Conservation (phyloP, 2,797 vertebrate genomes). For the Chromobotia macracanthus region DNA sequence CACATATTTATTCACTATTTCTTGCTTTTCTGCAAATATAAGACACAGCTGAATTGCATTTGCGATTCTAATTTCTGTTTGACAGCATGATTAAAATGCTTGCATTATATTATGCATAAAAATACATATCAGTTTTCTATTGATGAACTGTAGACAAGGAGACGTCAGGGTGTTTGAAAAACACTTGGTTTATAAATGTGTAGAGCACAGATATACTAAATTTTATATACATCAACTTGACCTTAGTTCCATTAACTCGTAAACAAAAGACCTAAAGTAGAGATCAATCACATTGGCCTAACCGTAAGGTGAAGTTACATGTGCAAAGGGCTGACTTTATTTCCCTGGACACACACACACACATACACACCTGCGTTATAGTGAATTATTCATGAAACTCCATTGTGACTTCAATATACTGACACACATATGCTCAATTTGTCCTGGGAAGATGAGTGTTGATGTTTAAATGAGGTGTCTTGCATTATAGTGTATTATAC, state of each 20-base stretch:
- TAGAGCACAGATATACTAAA: constrained; percentile 63
- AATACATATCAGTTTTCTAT: constrained; percentile 29
- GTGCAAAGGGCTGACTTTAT: constrained; percentile 79
- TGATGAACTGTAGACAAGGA: constrained; percentile 33
- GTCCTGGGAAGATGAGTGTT: neutral
- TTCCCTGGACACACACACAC: constrained; percentile 62
- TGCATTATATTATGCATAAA: constrained; percentile 13
- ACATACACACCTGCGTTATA: neutral
- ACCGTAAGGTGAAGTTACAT: constrained; percentile 73
- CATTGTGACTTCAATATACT: neutral
- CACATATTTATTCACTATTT: constrained; percentile 31
- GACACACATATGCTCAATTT: constrained; percentile 7
- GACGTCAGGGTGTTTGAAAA: constrained; percentile 62
- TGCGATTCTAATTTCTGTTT: neutral
- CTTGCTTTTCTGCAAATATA: constrained; percentile 31
- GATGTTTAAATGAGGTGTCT: neutral
- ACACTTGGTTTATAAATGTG: constrained; percentile 76
- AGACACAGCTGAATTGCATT: constrained; percentile 27
- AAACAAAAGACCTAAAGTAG: constrained; percentile 73
- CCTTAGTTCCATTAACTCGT: constrained; percentile 82
- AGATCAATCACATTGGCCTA: constrained; percentile 77
- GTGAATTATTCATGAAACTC: constrained; percentile 16
- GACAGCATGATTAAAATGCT: constrained; percentile 18
- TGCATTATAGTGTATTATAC: neutral
- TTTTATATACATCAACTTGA: constrained; percentile 73